Evolutionary conservation across 2,113 vertebrate genomes (phyloP).

Genomic region (Theristicus caerulescens): DNA sequence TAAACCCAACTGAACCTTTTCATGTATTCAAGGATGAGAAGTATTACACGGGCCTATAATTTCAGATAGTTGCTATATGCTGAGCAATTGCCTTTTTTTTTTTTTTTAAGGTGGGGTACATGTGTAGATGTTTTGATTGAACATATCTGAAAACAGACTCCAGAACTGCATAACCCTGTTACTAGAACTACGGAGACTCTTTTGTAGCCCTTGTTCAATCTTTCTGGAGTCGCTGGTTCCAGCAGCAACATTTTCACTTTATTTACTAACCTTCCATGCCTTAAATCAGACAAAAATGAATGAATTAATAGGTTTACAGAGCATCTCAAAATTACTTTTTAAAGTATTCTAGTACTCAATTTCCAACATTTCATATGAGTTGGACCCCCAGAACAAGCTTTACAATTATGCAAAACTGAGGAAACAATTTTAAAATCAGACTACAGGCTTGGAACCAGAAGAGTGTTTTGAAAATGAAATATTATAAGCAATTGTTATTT

Average conservation of each 20-base stretch:
- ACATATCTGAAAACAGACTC: not conserved
- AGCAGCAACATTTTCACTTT: not conserved
- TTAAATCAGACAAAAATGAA: not conserved
- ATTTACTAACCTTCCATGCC: not conserved
- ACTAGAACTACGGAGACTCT: not conserved
- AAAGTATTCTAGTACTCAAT: not conserved
- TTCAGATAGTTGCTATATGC: not conserved
- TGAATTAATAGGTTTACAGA: not conserved
- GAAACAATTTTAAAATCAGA: not conserved
- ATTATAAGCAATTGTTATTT: conserved; percentile 56
- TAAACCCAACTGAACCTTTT: not conserved
- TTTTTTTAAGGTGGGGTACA: fast-evolving
- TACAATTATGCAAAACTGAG: not conserved
- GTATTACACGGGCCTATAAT: not conserved
- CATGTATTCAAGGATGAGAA: not conserved
- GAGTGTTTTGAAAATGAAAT: conserved; percentile 50
- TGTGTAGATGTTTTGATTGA: fast-evolving
- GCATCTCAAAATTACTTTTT: not conserved
- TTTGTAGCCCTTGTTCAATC: not conserved
- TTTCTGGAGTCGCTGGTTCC: not conserved
- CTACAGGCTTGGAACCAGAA: conserved; percentile 31
- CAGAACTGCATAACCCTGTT: not conserved
- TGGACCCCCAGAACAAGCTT: not conserved
- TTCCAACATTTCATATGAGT: not conserved
- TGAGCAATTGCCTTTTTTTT: not conserved